Percentiles rank a stretch among this genome's conserved stretches.
Conservation (phyloP, 1,140 invertebrate species). For the Bursaphelenchus mucronatus region DNA sequence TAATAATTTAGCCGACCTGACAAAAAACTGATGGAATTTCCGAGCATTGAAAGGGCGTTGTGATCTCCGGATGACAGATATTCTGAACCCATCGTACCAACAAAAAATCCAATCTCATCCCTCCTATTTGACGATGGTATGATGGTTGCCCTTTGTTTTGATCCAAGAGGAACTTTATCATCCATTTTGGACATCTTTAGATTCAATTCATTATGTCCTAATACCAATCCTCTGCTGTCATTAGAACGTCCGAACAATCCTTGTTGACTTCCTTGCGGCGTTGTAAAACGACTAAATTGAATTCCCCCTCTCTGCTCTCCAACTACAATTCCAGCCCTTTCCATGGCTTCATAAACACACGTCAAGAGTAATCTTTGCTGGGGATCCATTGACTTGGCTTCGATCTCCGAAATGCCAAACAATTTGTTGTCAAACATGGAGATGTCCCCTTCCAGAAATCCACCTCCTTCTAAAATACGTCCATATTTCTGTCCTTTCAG, state of each 20-base stretch:
- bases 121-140: not conserved
- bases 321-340: slow-evolving; percentile 47
- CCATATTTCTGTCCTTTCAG: slow-evolving; percentile 20
- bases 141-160: too few relatives aligned
- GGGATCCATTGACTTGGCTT: slow-evolving; percentile 65
- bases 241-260: not conserved
- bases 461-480: slow-evolving; percentile 32
- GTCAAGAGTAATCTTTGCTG: slow-evolving; percentile 65
- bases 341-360: slow-evolving; percentile 61
- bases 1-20: slow-evolving; percentile 47
- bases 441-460: slow-evolving; percentile 65
- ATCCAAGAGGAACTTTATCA: too few relatives aligned
- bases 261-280: slow-evolving; percentile 13
- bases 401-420: slow-evolving; percentile 65
- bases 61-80: slow-evolving; percentile 17
- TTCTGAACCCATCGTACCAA: slow-evolving; percentile 41
- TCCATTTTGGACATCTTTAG: too few relatives aligned
- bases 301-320: slow-evolving; percentile 3
- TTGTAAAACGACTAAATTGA: slow-evolving; percentile 5
- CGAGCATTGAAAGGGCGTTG: slow-evolving; percentile 18
- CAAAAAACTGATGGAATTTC: slow-evolving; percentile 24
- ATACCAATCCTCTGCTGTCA: not conserved
- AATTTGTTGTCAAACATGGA: slow-evolving; percentile 67
- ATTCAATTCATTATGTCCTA: too few relatives aligned
- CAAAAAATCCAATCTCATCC: slow-evolving; percentile 28